Evolutionary conservation across 2,888 invertebrate species (phyloP), one percentile per base, ranked within the genome.

Genomic region (Linhomoeus sp.): DNA sequence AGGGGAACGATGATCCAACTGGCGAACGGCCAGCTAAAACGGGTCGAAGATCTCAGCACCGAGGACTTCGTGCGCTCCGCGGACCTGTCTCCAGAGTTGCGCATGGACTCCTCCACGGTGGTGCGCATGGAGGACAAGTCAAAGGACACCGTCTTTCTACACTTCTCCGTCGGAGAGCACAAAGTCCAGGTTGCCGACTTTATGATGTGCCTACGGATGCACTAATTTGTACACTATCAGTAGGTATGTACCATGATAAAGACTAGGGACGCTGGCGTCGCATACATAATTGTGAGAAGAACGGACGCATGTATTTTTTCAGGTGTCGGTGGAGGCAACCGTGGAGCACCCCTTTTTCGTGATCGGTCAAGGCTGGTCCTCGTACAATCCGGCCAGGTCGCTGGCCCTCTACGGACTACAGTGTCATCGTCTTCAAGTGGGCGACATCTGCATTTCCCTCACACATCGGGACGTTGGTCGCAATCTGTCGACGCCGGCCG

Each of bases 311-410:
- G 37, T 45, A 2, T 20, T 45, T 26, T 56, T 58, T 1, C 72
- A 86, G 85, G 81, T 83, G 58, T 80, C 81, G 60, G 75, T 85
- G 53, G 83, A 84, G 61, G 78, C 84, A 41, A 74, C 79, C 22
- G 70, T 78, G 51, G 84, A 84, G 59, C 84, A 86, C 66, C 86
- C 87, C 35, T 84, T 83, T 70, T 87, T 84, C 70, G 84, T 86
- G 50, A 81, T 82, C 68, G 83, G 83, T 17, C 79, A 80, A 58
- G 86, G 86, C 19, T 87, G 87, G 87, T 83, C 85, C 49, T 85
- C 85, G 19, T 82, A 78, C 63, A 75, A 76, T 61, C 84, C 85
- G 0, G 79, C 80, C 55, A 73, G 77, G 58, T 82, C 84, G 23
- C 67, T 77, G 50, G 76, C 76, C 57, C 73, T 76, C 52, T 84